Evolutionary conservation across 2,888 invertebrate genomes (phyloP).

Genomic region (Heliconius cydno): DNA sequence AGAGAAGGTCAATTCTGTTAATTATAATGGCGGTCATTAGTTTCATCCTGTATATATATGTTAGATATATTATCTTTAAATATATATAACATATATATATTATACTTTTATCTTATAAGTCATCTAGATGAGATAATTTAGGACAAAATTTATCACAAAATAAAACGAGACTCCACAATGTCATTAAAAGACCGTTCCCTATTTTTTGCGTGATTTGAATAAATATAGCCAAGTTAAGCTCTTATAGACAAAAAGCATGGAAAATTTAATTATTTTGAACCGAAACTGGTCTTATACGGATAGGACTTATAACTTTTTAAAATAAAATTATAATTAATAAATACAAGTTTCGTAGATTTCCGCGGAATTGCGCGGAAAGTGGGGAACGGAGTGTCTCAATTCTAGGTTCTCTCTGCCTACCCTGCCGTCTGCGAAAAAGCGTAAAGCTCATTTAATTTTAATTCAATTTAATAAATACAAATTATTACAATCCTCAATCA

Average conservation of each 20-base stretch:
- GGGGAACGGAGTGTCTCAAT: neutral
- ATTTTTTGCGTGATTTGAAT: conserved; percentile 30
- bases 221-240: conserved; percentile 18
- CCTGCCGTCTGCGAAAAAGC: neutral
- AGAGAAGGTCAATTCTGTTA: neutral
- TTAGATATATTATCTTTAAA: neutral
- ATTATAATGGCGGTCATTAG: neutral
- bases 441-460: too few species aligned
- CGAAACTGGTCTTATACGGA: neutral
- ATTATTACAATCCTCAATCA: neutral
- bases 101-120: too few species aligned
- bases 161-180: conserved; percentile 6
- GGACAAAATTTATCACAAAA: neutral
- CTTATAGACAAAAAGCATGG: conserved; percentile 12
- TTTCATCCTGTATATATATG: neutral
- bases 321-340: too few species aligned
- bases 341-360: too few species aligned
- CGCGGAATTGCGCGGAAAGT: too few species aligned
- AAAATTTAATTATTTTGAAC: conserved; percentile 29
- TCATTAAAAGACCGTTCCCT: conserved; percentile 20
- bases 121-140: too few species aligned
- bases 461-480: too few species aligned
- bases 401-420: neutral
- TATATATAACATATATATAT: too few species aligned
- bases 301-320: neutral